Evolutionary conservation across 1,140 invertebrate species (phyloP).

Genomic region (Anastrepha obliqua): DNA sequence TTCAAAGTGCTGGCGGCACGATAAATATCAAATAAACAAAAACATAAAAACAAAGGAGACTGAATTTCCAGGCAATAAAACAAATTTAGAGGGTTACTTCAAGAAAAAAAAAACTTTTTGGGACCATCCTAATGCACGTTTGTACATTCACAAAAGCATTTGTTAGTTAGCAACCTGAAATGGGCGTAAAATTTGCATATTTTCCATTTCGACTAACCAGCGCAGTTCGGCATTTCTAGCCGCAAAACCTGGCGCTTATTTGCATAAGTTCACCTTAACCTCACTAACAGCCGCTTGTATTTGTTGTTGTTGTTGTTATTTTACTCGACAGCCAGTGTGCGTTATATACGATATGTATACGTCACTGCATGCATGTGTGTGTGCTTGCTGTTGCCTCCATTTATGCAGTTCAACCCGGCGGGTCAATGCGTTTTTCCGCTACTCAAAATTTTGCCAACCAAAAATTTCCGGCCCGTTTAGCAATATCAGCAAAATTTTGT

Average conservation of each 20-base stretch:
- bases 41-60: no score
- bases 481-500: slow-evolving; percentile 48
- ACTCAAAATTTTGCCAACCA: slow-evolving; percentile 47
- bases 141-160: neutral
- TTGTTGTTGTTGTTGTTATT: neutral
- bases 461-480: slow-evolving; percentile 47
- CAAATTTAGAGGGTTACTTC: no score
- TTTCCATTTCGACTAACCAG: slow-evolving; percentile 32
- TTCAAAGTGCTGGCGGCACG: no score
- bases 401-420: neutral
- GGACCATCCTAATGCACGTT: no score
- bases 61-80: no score
- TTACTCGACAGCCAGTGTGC: no score
- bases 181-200: slow-evolving; percentile 40
- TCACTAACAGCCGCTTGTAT: neutral
- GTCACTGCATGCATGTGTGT: neutral
- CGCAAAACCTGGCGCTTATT: slow-evolving; percentile 28
- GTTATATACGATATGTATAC: neutral
- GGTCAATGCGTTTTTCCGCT: slow-evolving; percentile 31
- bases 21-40: no score
- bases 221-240: neutral
- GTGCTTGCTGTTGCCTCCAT: neutral
- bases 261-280: slow-evolving; percentile 51
- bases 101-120: no score
- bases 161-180: neutral